A percentile compares a stretch with the other conserved stretches of the same genome.
Conservation (phyloP, 2,797 vertebrate genomes). For the Varecia variegata region DNA sequence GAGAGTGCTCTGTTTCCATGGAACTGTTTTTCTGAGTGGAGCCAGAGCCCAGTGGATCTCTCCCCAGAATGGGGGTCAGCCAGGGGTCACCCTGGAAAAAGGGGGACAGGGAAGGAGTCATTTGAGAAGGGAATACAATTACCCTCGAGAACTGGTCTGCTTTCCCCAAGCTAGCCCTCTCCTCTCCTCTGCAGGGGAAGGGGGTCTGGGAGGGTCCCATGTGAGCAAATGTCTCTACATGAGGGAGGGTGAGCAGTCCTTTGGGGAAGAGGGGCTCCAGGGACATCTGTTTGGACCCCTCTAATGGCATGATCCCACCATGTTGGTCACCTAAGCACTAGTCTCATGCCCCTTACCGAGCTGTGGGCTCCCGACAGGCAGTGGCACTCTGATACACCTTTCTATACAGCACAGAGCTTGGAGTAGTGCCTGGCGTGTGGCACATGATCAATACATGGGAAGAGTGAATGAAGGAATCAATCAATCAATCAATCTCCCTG, state of each 20-base stretch:
- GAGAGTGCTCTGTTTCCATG: conserved; percentile 5
- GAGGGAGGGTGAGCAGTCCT: neutral
- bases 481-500: neutral
- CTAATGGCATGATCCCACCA: neutral
- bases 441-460: neutral
- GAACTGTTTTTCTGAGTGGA: conserved; percentile 51
- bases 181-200: neutral
- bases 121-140: conserved; percentile 12
- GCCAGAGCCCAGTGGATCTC: neutral
- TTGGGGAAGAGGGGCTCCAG: neutral
- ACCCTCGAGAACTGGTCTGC: neutral
- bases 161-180: neutral
- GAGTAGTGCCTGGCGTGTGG: neutral
- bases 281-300: neutral
- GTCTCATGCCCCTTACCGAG: neutral
- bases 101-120: conserved; percentile 24
- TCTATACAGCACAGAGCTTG: neutral
- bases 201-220: neutral
- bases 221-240: neutral
- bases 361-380: neutral
- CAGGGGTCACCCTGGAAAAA: conserved; percentile 55
- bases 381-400: neutral
- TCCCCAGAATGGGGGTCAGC: conserved; percentile 59
- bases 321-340: neutral
- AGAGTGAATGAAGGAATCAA: neutral